Base-by-base conservation (phyloP, 2,888 invertebrate genomes). In the Philonicus albiceps region DNA sequence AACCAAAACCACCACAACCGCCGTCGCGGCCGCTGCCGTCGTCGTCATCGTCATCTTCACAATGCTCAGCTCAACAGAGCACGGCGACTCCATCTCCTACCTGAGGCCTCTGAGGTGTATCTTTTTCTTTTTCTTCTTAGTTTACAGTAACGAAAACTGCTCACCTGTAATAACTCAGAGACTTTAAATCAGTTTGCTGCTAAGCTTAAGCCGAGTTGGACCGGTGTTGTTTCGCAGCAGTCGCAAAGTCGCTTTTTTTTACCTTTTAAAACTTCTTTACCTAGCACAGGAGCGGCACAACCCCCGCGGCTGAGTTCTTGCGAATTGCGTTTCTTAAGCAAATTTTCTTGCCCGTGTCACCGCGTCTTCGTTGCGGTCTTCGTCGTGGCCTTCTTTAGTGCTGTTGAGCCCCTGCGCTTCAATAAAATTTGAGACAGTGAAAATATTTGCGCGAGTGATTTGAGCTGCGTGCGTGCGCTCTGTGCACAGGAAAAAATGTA, bases 161-260 rank as follows among this genome's bases (percentile, higher is more conserved):
- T 86, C 86, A 86, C 86, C 64, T 78, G 76, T 78, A 86, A 78
- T 86, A 76, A 86, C 55, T 86, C 86, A 86, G 84, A 84, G 84
- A 73, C 84, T 43, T 43, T 43, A 84, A 83, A 53, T 87, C 86
- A 87, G 87, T 87, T 85, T 73, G 81, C 85, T 87, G 85, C 75
- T 74, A 86, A 86, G 86, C 86, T 86, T 78, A 85, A 86, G 40
- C 80, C 86, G 85, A 81, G 74, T 85, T 85, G 86, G 87, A 86
- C 81, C 81, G 86, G 53, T 74, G 86, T 43, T 13, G 72, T 43
- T 2, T 43, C 16, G 37, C 40, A 34, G 30, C 22, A 19, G 78
- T 43, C 27, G 27, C 16, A 19, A 22, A 76, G 40, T 43, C 43
- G 27, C 37, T 34, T 75, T 31, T 19, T 16, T 30, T 74, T n/a